Base-by-base conservation (phyloP, 1,140 invertebrate genomes). In the Palaemon carinicauda region DNA sequence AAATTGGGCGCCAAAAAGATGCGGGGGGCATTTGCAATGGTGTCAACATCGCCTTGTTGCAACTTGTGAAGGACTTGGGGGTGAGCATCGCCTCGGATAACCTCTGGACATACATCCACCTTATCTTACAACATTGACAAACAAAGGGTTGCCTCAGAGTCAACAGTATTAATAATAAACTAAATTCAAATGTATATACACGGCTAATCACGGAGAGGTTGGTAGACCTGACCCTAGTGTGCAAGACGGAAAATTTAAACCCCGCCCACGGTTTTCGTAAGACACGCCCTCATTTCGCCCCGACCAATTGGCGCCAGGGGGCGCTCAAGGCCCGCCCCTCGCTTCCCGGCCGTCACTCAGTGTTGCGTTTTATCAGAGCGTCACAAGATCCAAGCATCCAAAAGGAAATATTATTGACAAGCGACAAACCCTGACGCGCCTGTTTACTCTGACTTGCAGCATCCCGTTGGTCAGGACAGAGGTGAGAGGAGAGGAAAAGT, bases 371-470 rank as follows among this genome's bases (percentile, higher is more conserved):
- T 86, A 86, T 86, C 84, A 86, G 80, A 73, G 84, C 84, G 80
- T 86, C 84, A 86, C 84, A 86, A 80, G 84, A 80, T 51, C 41
- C 84, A 80, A 75, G 84, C 84, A 86, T 86, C 84, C 84, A 86
- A 86, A 86, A 86, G 84, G 84, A 86, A 86, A 86, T 86, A 86
- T 86, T 86, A 86, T 86, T 86, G 84, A 86, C 84, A 86, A 80
- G 84, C 84, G 84, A 86, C 84, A 86, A 86, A 86, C 84, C 80
- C 84, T 80, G 77, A 80, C 84, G 84, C 84, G 84, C 77, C 77
- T 86, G 84, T 86, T 86, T 86, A 80, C 84, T 80, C 74, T 80
- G 84, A 65, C 78, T 80, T 80, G 77, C 77, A 74, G 65, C 77
- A 80, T 86, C 84, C 78, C 77, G 84, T 80, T 86, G 83, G 75